phyloP scores from a whole-genome alignment of 2,888 invertebrate species.

The Lamellibrachia columna region DNA sequence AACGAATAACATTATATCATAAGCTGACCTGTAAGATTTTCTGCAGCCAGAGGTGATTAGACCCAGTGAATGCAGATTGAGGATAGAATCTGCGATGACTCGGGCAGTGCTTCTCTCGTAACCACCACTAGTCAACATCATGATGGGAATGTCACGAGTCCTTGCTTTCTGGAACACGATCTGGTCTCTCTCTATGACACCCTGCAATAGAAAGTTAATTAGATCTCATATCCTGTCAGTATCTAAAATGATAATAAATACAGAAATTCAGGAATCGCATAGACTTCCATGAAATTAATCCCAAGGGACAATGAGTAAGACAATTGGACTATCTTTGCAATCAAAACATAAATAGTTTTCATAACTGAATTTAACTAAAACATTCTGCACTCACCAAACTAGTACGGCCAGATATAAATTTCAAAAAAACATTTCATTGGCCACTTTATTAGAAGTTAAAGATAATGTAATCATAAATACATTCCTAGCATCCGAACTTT shows the following conservation, averaged over 20 bases:
- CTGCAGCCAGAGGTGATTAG: slow-evolving; percentile 54
- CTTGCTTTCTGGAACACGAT: slow-evolving; percentile 71
- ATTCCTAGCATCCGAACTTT: no score
- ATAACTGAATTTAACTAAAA: neutral
- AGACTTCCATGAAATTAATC: no score
- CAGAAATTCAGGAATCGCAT: no score
- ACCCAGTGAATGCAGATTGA: slow-evolving; percentile 74
- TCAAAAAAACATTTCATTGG: no score
- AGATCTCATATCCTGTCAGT: no score
- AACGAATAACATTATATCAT: neutral
- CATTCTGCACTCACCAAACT: neutral
- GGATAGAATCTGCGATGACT: slow-evolving; percentile 85
- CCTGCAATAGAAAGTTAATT: slow-evolving; percentile 68
- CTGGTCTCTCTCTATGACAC: slow-evolving; percentile 85
- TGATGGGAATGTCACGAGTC: slow-evolving; percentile 76
- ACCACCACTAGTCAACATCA: slow-evolving; percentile 89
- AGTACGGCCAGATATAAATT: neutral
- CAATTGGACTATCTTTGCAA: neutral
- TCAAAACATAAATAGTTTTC: neutral
- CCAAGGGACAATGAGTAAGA: no score
- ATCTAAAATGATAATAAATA: no score
- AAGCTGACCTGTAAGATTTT: neutral
- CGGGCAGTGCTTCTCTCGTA: slow-evolving; percentile 81
- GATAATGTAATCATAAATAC: no score
- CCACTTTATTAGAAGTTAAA: no score